Conservation (phyloP, 2,113 vertebrate species). For the Mus pahari region DNA sequence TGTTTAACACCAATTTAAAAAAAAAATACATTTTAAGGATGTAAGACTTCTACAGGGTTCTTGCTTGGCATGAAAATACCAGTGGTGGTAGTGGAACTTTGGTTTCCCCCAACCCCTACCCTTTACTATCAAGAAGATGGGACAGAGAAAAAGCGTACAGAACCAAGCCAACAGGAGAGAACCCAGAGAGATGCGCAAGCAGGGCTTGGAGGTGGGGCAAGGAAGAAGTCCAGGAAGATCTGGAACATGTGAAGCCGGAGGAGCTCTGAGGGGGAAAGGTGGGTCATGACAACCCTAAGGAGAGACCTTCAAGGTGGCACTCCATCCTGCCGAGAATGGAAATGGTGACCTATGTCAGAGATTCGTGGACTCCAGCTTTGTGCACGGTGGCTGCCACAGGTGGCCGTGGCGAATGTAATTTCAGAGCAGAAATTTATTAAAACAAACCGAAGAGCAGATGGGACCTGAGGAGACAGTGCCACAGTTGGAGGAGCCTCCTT, state of each 20-base stretch:
- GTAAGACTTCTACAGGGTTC: background rate
- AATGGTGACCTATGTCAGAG: background rate
- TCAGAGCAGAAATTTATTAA: background rate
- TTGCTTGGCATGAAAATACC: constrained; percentile 11
- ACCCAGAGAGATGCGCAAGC: accelerated
- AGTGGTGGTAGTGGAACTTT: background rate
- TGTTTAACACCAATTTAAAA: background rate
- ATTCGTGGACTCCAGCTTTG: background rate
- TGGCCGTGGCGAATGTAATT: background rate
- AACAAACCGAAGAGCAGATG: background rate
- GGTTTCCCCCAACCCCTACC: background rate
- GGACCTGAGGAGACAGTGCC: background rate
- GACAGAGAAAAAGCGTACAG: background rate
- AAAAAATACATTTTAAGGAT: background rate
- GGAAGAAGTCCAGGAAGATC: background rate
- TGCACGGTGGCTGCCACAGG: background rate
- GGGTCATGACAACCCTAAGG: background rate
- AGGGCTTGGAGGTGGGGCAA: accelerated
- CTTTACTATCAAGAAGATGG: background rate
- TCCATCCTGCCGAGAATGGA: background rate
- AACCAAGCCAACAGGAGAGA: background rate
- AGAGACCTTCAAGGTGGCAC: background rate
- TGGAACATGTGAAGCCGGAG: background rate
- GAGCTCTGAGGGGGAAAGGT: background rate
- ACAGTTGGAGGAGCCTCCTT: background rate